Evolutionary conservation across 2,797 vertebrate species (phyloP).

Genomic region (Sciurus vulgaris): DNA sequence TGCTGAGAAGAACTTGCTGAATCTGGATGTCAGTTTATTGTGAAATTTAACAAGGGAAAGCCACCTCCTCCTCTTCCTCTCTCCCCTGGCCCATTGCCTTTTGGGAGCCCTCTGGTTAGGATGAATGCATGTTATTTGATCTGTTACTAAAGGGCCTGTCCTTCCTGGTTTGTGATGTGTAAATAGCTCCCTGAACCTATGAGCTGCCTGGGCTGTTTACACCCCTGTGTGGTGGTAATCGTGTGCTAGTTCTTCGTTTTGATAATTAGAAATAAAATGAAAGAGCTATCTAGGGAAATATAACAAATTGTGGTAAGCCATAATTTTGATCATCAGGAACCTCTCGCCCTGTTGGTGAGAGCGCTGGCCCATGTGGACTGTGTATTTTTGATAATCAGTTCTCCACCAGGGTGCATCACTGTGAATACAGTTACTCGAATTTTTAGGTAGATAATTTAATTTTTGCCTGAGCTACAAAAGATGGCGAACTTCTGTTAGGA

Average conservation of each 20-base stretch:
- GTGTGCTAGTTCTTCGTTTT: neutral
- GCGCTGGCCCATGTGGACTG: conserved; percentile 49
- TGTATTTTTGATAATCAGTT: conserved; percentile 68
- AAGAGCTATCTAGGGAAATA: conserved; percentile 28
- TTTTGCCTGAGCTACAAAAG: conserved; percentile 68
- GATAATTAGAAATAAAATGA: conserved; percentile 61
- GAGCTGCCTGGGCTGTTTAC: neutral
- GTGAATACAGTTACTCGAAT: conserved; percentile 32
- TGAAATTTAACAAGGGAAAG: conserved; percentile 63
- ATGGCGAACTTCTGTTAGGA: neutral
- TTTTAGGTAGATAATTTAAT: conserved; percentile 68
- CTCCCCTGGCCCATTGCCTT: conserved; percentile 47
- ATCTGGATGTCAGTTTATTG: conserved; percentile 53
- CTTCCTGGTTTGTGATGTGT: conserved; percentile 34
- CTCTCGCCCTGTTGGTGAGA: conserved; percentile 47
- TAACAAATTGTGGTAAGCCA: conserved; percentile 52
- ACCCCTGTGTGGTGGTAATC: neutral
- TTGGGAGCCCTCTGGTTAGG: conserved; percentile 42
- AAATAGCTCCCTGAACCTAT: conserved; percentile 59
- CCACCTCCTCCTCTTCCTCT: conserved; percentile 11
- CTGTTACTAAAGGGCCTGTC: neutral
- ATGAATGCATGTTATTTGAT: conserved; percentile 68
- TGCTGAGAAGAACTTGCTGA: neutral
- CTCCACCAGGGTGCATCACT: conserved; percentile 57
- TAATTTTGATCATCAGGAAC: conserved; percentile 59